These are phyloP conservation scores for Platypus cylindrus DNA, from an alignment of 2,888 invertebrate species.

Conservation along the genomic window DNA sequence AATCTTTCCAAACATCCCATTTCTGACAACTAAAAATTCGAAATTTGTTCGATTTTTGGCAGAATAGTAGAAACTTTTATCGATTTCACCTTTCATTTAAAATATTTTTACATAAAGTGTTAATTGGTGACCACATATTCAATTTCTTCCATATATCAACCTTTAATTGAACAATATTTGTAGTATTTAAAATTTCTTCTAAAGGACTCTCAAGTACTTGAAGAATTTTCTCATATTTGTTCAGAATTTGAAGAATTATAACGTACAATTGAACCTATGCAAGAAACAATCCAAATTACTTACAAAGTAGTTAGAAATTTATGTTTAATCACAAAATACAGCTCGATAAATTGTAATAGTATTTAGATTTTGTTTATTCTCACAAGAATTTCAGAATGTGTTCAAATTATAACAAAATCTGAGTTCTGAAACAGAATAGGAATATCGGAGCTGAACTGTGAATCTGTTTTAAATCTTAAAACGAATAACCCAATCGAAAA, in stretches of 20 bases:
- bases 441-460: no score
- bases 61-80: slow-evolving; percentile 1
- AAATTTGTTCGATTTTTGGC: background rate
- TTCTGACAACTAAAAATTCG: slow-evolving; percentile 44
- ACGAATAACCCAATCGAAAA: background rate
- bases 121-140: slow-evolving; percentile 61
- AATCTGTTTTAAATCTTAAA: no score
- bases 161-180: slow-evolving; percentile 53
- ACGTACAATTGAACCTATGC: slow-evolving; percentile 64
- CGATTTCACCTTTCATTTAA: slow-evolving; percentile 58
- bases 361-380: no score
- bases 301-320: no score
- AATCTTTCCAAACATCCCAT: slow-evolving; percentile 63
- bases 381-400: no score
- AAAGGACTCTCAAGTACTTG: slow-evolving; percentile 69
- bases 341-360: no score
- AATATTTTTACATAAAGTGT: slow-evolving; percentile 59
- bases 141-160: slow-evolving; percentile 63
- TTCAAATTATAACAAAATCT: no score
- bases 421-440: no score
- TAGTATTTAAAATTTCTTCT: slow-evolving; percentile 53
- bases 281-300: background rate
- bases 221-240: slow-evolving; percentile 70
- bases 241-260: slow-evolving; percentile 69
- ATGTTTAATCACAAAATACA: no score